Evolutionary conservation across 2,113 vertebrate genomes (phyloP).

Genomic region (Patagioenas fasciata): DNA sequence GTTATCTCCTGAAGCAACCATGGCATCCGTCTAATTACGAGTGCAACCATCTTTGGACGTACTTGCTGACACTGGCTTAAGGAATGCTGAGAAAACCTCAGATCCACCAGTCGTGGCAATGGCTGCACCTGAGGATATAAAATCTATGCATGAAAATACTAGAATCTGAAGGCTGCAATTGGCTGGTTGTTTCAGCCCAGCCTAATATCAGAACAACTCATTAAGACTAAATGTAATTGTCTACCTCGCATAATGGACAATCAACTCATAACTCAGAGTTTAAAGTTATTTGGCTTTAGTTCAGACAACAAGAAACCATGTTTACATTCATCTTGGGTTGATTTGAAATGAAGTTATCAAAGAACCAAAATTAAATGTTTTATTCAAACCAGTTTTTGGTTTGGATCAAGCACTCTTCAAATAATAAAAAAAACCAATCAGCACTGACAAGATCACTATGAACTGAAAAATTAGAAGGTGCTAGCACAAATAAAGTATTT

Average conservation of each 20-base stretch:
- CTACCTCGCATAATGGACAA: background rate
- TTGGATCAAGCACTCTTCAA: background rate
- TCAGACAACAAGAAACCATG: background rate
- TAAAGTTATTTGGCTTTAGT: background rate
- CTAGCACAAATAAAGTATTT: background rate
- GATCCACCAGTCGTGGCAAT: background rate
- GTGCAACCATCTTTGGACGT: background rate
- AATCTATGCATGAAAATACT: background rate
- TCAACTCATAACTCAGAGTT: background rate
- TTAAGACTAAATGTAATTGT: background rate
- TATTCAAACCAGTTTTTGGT: background rate
- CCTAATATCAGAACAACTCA: background rate
- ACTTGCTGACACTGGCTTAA: background rate
- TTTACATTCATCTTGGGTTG: background rate
- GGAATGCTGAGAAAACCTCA: background rate
- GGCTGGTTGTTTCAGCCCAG: background rate
- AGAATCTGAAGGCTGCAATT: background rate
- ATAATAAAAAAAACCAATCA: background rate
- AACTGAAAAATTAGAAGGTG: background rate
- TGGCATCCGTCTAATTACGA: accelerated
- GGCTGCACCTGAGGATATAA: background rate
- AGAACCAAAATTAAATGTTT: background rate
- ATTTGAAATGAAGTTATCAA: background rate
- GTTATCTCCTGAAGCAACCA: background rate
- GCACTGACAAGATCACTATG: background rate